Conservation (phyloP, 1,140 invertebrate genomes). For the Battus philenor region DNA sequence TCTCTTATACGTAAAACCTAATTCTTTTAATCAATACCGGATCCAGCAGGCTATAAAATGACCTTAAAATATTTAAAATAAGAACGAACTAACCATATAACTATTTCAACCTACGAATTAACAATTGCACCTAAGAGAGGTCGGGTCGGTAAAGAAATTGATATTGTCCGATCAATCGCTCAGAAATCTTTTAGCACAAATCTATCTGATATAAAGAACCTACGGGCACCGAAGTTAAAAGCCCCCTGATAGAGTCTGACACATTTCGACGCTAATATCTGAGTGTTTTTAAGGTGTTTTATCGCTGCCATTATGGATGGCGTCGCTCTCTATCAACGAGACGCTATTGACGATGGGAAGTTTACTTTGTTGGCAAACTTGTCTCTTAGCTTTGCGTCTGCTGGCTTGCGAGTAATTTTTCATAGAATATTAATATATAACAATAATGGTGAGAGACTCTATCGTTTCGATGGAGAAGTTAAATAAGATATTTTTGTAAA, state of each 20-base stretch:
- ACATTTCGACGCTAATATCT: conserved; percentile 32
- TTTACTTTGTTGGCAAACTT: conserved; percentile 2
- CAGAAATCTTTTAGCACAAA: conserved; percentile 5
- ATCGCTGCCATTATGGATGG: conserved; percentile 22
- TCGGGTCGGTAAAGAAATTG: conserved; percentile 4
- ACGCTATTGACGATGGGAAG: conserved; percentile 3
- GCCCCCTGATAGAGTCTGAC: conserved; percentile 26
- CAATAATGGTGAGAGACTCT: too few relatives aligned
- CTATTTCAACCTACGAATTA: too few relatives aligned
- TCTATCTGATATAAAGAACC: conserved; percentile 1
- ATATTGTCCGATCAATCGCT: conserved; percentile 8
- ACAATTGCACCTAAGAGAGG: too few relatives aligned
- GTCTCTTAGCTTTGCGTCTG: conserved; percentile 19
- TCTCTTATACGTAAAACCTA: too few relatives aligned
- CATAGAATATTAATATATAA: neutral
- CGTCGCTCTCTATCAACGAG: conserved; percentile 16
- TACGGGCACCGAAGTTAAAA: conserved; percentile 20
- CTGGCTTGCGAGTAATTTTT: neutral
- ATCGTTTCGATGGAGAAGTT: too few relatives aligned
- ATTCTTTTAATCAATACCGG: too few relatives aligned
- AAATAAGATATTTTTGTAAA: too few relatives aligned
- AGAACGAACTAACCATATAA: too few relatives aligned
- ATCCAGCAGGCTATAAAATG: too few relatives aligned
- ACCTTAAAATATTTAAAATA: too few relatives aligned
- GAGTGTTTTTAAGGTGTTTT: conserved; percentile 28